These are phyloP conservation scores for Timandra comae DNA, from an alignment of 2,888 invertebrate species.

Conservation along the genomic window DNA sequence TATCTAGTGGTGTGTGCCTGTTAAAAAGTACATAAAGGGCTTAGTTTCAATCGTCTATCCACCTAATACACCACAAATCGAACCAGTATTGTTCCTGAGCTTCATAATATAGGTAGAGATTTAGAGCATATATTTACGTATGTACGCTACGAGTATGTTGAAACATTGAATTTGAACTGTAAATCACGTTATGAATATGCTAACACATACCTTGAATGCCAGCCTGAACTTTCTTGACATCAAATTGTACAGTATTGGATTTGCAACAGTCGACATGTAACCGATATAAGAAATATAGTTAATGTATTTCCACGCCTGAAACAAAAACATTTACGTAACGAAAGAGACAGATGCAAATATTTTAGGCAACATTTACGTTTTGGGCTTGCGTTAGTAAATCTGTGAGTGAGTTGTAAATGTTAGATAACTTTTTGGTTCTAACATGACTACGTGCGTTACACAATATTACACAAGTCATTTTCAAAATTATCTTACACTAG, in stretches of 20 bases:
- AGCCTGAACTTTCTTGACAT: constrained; percentile 63
- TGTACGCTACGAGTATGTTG: background rate
- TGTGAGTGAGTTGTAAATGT: too few species aligned
- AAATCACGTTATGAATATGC: background rate
- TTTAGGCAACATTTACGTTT: too few species aligned
- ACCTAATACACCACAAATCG: background rate
- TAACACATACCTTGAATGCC: constrained; percentile 56
- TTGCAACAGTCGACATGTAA: constrained; percentile 57
- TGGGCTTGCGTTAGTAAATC: too few species aligned
- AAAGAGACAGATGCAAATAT: too few species aligned
- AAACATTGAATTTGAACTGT: background rate
- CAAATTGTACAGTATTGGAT: constrained; percentile 63
- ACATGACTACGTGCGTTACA: too few species aligned
- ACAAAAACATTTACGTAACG: too few species aligned
- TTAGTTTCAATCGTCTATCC: background rate
- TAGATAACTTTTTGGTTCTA: too few species aligned
- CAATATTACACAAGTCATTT: too few species aligned
- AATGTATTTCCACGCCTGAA: constrained; percentile 55
- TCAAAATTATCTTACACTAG: too few species aligned
- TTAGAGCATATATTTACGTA: background rate
- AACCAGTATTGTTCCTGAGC: background rate
- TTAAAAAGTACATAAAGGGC: too few species aligned
- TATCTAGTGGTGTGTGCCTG: too few species aligned
- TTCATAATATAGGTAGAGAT: background rate
- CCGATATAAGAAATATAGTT: constrained; percentile 55